These are phyloP conservation scores for Petrocephalus zakoni DNA, from an alignment of 2,113 vertebrate genomes.

Conservation along the genomic window DNA sequence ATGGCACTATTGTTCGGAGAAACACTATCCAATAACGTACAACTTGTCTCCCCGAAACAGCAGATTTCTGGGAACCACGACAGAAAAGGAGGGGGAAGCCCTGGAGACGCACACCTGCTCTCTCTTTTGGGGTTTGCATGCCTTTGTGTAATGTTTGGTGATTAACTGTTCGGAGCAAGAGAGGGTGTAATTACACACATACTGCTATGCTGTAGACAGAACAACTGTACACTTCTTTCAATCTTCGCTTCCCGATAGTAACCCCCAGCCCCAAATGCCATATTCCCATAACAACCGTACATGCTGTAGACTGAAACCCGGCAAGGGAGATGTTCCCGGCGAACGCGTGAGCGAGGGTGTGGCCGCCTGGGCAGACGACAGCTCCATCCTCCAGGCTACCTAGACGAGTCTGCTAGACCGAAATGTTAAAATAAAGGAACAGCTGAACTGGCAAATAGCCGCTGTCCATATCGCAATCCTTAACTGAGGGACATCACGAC, in stretches of 20 bases:
- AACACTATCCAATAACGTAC: slow-evolving; percentile 56
- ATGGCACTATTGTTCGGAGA: slow-evolving; percentile 62
- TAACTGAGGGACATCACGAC: slow-evolving; percentile 31
- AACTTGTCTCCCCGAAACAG: slow-evolving; percentile 28
- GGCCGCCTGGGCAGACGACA: background rate
- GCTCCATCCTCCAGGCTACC: background rate
- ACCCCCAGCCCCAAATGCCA: background rate
- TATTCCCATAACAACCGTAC: background rate
- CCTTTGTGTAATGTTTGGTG: slow-evolving; percentile 26
- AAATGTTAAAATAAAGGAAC: background rate
- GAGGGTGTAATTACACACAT: background rate
- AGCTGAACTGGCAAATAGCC: background rate
- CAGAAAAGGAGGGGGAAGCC: slow-evolving; percentile 16
- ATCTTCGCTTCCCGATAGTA: background rate
- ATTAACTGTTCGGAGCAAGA: slow-evolving; percentile 11
- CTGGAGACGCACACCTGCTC: slow-evolving; percentile 5
- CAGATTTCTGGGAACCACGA: slow-evolving; percentile 31
- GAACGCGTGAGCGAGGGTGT: background rate
- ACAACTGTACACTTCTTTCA: slow-evolving; percentile 13
- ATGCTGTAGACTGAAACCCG: background rate
- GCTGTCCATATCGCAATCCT: slow-evolving; percentile 23
- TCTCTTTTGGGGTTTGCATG: slow-evolving; percentile 26
- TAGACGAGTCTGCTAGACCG: background rate
- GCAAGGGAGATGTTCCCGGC: background rate
- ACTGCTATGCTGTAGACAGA: slow-evolving; percentile 7